These are phyloP conservation scores for Panzeria rudis DNA, from an alignment of 2,888 invertebrate species.

Conservation along the genomic window DNA sequence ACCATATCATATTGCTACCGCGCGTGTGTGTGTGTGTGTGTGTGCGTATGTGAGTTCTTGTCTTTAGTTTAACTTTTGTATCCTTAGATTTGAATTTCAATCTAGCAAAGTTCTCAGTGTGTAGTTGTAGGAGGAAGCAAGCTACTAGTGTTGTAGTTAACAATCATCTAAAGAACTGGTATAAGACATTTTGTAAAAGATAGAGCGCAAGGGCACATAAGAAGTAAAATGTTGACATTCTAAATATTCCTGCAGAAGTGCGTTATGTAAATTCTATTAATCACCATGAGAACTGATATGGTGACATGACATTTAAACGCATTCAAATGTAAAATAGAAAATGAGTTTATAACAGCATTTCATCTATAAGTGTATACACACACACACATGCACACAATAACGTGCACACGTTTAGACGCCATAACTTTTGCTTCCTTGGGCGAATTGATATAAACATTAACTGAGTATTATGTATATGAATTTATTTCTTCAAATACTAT, in stretches of 20 bases:
- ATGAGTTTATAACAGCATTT: conserved; percentile 65
- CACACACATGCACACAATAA: not conserved
- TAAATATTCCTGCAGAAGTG: conserved; percentile 56
- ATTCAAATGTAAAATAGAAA: conserved; percentile 67
- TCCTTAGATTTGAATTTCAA: conserved; percentile 25
- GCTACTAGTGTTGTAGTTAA: not conserved
- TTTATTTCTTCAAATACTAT: conserved; percentile 16
- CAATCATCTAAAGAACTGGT: not conserved
- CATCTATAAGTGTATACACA: not conserved
- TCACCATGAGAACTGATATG: conserved; percentile 67
- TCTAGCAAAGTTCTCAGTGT: not conserved
- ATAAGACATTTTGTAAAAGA: not conserved
- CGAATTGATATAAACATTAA: conserved; percentile 6
- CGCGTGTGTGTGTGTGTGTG: too few relatives aligned
- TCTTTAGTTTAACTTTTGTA: conserved; percentile 41
- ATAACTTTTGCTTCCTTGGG: conserved; percentile 28
- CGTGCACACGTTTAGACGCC: conserved; percentile 12
- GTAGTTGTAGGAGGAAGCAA: not conserved
- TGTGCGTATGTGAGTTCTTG: conserved; percentile 7
- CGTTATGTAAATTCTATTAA: conserved; percentile 68
- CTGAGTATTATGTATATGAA: not conserved
- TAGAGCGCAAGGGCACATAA: not conserved
- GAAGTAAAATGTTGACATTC: conserved; percentile 47
- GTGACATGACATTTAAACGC: conserved; percentile 68
- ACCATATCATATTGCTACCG: not conserved